These are phyloP conservation scores for Erebia ligea DNA, from an alignment of 2,888 invertebrate genomes.

Conservation along the genomic window DNA sequence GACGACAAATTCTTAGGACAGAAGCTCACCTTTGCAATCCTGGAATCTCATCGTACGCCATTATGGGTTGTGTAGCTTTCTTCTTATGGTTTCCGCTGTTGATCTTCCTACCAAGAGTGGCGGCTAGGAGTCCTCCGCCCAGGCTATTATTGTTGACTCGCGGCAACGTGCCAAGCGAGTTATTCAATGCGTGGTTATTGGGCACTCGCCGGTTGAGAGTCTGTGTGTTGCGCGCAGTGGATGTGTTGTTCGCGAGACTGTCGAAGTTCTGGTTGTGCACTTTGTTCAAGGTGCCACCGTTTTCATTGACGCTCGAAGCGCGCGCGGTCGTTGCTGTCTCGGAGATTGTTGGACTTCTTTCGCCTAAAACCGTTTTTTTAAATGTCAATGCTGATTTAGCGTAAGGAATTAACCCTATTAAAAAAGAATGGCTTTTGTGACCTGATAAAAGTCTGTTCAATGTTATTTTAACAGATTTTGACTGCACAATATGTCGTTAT, in stretches of 20 bases:
- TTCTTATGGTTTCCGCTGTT: slow-evolving; percentile 80
- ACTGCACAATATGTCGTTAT: too few species aligned
- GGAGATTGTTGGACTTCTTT: slow-evolving; percentile 91
- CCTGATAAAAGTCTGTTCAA: too few species aligned
- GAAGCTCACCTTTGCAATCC: slow-evolving; percentile 72
- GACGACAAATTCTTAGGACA: too few species aligned
- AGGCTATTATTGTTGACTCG: slow-evolving; percentile 70
- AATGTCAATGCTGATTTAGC: not conserved
- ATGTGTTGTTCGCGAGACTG: slow-evolving; percentile 57
- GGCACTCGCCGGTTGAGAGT: slow-evolving; percentile 69
- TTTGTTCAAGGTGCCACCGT: slow-evolving; percentile 68
- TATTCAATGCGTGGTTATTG: slow-evolving; percentile 70
- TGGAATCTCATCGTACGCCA: slow-evolving; percentile 84
- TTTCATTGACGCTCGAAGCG: slow-evolving; percentile 87
- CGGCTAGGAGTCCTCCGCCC: slow-evolving; percentile 63
- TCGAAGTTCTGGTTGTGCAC: slow-evolving; percentile 68
- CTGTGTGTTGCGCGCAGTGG: slow-evolving; percentile 70
- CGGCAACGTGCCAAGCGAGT: slow-evolving; percentile 74
- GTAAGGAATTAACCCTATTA: too few species aligned
- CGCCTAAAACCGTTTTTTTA: slow-evolving; percentile 70
- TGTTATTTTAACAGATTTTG: too few species aligned
- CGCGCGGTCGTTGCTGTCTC: slow-evolving; percentile 93
- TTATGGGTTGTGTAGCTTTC: slow-evolving; percentile 76
- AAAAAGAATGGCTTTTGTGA: too few species aligned
- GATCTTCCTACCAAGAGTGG: slow-evolving; percentile 77